Evolutionary conservation across 1,140 invertebrate genomes (phyloP).

Genomic region (Megathymus violae): DNA sequence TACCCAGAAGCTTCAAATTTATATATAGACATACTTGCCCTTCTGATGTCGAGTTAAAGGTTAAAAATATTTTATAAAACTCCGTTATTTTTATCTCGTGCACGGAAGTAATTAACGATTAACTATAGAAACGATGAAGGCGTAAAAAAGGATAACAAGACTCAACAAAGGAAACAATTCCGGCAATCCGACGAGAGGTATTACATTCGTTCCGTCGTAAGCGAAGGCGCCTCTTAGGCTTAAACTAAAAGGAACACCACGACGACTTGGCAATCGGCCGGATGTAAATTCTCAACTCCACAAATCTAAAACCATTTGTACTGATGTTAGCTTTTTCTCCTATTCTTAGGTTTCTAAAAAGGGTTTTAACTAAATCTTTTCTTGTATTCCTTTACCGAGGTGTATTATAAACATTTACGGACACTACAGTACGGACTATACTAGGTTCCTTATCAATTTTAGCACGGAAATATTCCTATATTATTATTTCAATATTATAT

Average conservation of each 20-base stretch:
- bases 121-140: background rate
- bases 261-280: constrained; percentile 12
- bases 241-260: constrained; percentile 21
- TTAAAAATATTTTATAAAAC: no score
- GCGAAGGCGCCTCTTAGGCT: constrained; percentile 13
- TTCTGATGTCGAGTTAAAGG: no score
- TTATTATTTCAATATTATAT: no score
- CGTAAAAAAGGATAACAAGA: no score
- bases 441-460: no score
- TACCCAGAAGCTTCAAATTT: no score
- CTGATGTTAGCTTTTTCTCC: constrained; percentile 18
- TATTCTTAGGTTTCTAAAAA: constrained; percentile 16
- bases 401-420: no score
- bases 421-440: no score
- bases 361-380: background rate
- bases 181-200: constrained; percentile 8
- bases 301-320: constrained; percentile 29
- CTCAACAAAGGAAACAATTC: background rate
- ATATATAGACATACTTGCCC: no score
- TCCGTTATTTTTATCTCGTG: no score
- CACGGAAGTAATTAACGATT: background rate
- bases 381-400: no score
- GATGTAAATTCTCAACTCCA: constrained; percentile 29
- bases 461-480: no score
- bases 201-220: constrained; percentile 16